Conservation (phyloP, 1,140 invertebrate species). For the Zophobas atratus region DNA sequence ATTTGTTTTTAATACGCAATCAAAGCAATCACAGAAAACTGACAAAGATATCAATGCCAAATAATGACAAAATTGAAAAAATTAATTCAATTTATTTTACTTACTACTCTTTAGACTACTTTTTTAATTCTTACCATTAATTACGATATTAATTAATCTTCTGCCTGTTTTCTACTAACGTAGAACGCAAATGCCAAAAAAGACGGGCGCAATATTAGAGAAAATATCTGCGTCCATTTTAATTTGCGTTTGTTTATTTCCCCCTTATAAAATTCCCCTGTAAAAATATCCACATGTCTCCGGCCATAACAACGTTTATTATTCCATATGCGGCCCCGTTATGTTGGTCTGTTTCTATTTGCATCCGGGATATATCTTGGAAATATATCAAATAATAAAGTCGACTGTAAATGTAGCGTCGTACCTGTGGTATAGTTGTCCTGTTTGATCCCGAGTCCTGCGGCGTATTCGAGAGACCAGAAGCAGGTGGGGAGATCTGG, state of each 20-base stretch:
- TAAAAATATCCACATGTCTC: constrained; percentile 1
- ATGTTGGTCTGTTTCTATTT: constrained; percentile 28
- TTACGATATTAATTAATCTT: too few species aligned
- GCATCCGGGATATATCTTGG: constrained; percentile 14
- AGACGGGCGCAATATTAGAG: too few species aligned
- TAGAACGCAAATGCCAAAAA: too few species aligned
- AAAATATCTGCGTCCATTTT: too few species aligned
- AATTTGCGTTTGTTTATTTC: background rate
- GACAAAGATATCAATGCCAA: too few species aligned
- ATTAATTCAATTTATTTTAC: too few species aligned
- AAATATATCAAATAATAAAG: constrained; percentile 44
- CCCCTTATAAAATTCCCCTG: background rate
- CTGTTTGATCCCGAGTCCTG: constrained; percentile 48
- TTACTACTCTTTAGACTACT: too few species aligned
- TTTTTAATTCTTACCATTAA: too few species aligned
- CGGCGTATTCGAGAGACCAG: constrained; percentile 44
- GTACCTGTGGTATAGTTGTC: constrained; percentile 40
- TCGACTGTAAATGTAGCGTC: constrained; percentile 37
- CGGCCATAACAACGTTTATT: background rate
- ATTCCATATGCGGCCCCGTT: background rate
- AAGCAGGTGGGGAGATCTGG: constrained; percentile 58
- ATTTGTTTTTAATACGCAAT: too few species aligned
- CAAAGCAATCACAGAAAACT: too few species aligned
- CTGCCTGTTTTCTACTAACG: too few species aligned
- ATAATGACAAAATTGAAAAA: too few species aligned